Base-by-base conservation (phyloP, 2,113 vertebrate species). In the Mohoua ochrocephala region DNA sequence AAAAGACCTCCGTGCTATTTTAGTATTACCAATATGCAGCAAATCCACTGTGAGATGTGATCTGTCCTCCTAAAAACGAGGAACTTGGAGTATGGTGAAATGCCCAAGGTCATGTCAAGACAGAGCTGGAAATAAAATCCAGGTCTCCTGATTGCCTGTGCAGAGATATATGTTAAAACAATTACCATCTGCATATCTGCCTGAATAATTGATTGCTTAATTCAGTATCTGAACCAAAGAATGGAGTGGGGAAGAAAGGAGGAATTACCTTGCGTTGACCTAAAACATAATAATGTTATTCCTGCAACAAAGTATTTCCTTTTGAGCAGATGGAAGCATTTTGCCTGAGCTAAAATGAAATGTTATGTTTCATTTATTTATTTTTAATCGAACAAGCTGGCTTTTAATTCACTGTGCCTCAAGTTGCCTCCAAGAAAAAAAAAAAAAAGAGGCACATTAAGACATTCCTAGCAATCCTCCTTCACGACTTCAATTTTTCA, bases 131-230 rank as follows among this genome's bases (percentile, higher is more conserved):
- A 96, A 94, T 92, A 93, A 97, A 89, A 94, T 71, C 57, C 69
- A 89, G 57, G 89, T 93, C 80, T 89, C 87, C 41, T 94, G 87
- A 95, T 91, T 97, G 89, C 41, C 81, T 61, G 49, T 92, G 64
- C 89, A 82, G 56, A 89, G 60, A 92, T 95, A 41, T 82, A 93
- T 82, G 61, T 71, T 86, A 83, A 93, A 96, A 89, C 84, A 96
- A 96, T 95, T 96, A 94, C n/a, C 84, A 91, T 91, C 90, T 96
- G 84, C 61, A 78, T 82, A 89, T 39, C 81, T 85, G 70, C 57
- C 84, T 93, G 77, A 95, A 94, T 92, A 97, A 96, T 30, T 95
- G 89, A 87, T 89, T 94, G 80, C 84, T 91, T 71, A 70, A 92
- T 95, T 95, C 84, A 84, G 77, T 45, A 73, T 73, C 65, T 80